Evolutionary conservation across 2,888 invertebrate species (phyloP).

Genomic region (Drosophila sordidula): DNA sequence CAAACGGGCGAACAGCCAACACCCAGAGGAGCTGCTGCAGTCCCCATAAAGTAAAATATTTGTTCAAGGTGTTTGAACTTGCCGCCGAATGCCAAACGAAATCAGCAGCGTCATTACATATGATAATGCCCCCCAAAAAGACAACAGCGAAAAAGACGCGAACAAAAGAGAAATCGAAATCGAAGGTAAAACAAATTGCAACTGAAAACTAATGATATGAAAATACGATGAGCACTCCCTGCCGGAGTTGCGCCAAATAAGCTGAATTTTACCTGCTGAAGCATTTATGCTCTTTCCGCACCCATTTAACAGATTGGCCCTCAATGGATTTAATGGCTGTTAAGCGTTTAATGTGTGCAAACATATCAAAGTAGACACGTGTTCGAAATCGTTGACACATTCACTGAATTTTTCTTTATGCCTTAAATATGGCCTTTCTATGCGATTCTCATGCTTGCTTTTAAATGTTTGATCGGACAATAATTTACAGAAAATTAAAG

Average conservation of each 20-base stretch:
- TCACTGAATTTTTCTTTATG: neutral
- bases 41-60: conserved; percentile 67
- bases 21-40: conserved; percentile 5
- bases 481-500: too few relatives aligned
- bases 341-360: neutral
- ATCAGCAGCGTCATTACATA: conserved; percentile 82
- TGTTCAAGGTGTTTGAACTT: conserved; percentile 80
- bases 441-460: neutral
- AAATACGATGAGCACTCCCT: conserved; percentile 54
- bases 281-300: conserved; percentile 2
- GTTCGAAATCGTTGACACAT: neutral
- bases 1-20: neutral
- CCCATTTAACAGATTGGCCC: conserved; percentile 12
- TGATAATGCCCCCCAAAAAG: conserved; percentile 72
- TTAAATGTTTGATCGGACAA: too few relatives aligned
- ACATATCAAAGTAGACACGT: neutral
- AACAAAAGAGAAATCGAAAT: conserved; percentile 18
- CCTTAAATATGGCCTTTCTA: neutral
- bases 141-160: neutral
- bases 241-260: conserved; percentile 23
- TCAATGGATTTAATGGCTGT: neutral
- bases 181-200: conserved; percentile 28
- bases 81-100: conserved; percentile 55
- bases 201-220: conserved; percentile 65
- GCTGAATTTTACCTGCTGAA: conserved; percentile 1